A percentile compares a stretch with the other conserved stretches of the same genome.
phyloP scores from a whole-genome alignment of 2,113 vertebrate species.

The Canis aureus region DNA sequence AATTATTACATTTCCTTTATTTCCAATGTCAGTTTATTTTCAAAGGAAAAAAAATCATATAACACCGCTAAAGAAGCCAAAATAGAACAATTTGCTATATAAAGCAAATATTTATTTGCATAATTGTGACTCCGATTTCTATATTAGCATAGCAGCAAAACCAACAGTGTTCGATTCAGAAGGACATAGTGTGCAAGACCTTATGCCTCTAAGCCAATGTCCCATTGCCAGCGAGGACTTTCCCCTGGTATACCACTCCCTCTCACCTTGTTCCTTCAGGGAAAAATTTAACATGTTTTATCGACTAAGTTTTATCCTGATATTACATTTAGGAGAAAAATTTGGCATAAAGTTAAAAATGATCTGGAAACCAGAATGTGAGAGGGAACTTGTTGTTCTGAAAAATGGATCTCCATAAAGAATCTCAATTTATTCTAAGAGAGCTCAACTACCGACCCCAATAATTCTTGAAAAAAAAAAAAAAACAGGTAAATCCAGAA shows the following conservation, averaged over 20 bases:
- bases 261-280: background rate
- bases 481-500: background rate
- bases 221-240: background rate
- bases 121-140: constrained; percentile 63
- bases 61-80: constrained; percentile 80
- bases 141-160: constrained; percentile 54
- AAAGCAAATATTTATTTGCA: constrained; percentile 81
- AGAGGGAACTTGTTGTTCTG: background rate
- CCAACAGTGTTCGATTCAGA: constrained; percentile 5
- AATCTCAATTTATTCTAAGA: constrained; percentile 8
- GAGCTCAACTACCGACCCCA: background rate
- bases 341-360: background rate
- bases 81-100: constrained; percentile 82
- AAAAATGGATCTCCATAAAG: background rate
- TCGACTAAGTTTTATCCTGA: background rate
- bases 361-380: background rate
- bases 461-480: background rate
- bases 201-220: background rate
- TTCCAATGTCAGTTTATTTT: constrained; percentile 83
- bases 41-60: constrained; percentile 63
- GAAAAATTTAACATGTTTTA: background rate
- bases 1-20: constrained; percentile 84
- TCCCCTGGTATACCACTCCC: background rate
- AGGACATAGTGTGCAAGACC: background rate
- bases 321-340: background rate